Conservation (phyloP, 2,797 vertebrate genomes). For the Coccyzus lansbergi region DNA sequence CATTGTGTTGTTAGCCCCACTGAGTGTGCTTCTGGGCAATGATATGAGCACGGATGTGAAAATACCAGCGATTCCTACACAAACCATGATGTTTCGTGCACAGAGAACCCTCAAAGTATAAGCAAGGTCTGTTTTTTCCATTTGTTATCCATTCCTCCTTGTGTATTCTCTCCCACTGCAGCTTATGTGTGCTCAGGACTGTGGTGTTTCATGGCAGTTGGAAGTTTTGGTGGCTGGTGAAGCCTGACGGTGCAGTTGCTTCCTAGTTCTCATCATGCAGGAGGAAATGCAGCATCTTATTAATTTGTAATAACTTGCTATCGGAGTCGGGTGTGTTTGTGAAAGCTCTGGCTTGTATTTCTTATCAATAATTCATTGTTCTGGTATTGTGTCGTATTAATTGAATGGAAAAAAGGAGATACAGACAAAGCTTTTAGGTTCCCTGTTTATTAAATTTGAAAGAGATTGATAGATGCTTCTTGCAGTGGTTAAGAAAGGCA, state of each 20-base stretch:
- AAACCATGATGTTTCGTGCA: background rate
- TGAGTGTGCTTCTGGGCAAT: background rate
- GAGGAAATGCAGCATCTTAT: background rate
- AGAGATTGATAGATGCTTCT: conserved; percentile 10
- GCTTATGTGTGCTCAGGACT: background rate
- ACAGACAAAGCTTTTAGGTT: conserved; percentile 15
- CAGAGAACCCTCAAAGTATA: background rate
- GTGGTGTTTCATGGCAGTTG: background rate
- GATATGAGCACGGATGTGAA: background rate
- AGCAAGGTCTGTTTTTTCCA: background rate
- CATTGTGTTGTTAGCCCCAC: background rate
- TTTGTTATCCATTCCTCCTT: background rate
- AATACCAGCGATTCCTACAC: background rate
- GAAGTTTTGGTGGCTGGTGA: background rate
- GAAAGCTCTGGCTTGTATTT: conserved; percentile 39
- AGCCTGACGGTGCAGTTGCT: background rate
- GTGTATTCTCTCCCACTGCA: fast-evolving
- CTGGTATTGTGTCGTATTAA: conserved; percentile 10
- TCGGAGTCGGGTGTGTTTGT: background rate
- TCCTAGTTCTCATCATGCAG: background rate
- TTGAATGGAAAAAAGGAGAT: conserved; percentile 12
- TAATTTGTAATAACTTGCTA: conserved; percentile 53
- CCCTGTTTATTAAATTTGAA: conserved; percentile 23
- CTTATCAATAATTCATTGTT: conserved; percentile 57
- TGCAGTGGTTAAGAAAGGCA: background rate